These are phyloP conservation scores for Orchesella cincta DNA, from an alignment of 1,140 invertebrate genomes.

Conservation along the genomic window DNA sequence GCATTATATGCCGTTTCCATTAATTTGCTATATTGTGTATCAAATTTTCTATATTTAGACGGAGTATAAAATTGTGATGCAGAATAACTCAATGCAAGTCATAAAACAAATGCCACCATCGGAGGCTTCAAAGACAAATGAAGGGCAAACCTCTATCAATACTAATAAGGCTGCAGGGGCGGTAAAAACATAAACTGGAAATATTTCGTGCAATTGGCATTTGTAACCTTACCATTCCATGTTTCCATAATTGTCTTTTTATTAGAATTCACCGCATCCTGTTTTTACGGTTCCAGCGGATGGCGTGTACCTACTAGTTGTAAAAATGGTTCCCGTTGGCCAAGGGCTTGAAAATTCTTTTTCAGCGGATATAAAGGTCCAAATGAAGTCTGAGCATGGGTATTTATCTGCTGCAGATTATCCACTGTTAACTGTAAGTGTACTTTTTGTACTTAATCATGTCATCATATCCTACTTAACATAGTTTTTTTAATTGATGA, in stretches of 20 bases:
- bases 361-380: conserved; percentile 62
- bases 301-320: conserved; percentile 59
- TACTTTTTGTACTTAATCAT: no score
- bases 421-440: conserved; percentile 67
- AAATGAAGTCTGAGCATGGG: conserved; percentile 68
- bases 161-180: neutral
- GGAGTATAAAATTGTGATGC: neutral
- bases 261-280: conserved; percentile 11
- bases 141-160: neutral
- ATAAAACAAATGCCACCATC: neutral
- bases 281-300: conserved; percentile 51
- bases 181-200: neutral
- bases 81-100: neutral
- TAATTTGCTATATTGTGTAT: neutral
- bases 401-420: conserved; percentile 75
- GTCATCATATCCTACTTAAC: no score
- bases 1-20: neutral
- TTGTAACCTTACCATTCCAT: no score
- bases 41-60: neutral
- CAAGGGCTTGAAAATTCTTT: conserved; percentile 52
- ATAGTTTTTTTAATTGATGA: neutral
- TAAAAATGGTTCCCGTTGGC: conserved; percentile 52
- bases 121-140: neutral
- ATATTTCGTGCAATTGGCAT: no score
- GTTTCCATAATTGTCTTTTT: conserved; percentile 13